Evolutionary conservation across 1,140 invertebrate genomes (phyloP).

Genomic region (Drosophila repletoides): DNA sequence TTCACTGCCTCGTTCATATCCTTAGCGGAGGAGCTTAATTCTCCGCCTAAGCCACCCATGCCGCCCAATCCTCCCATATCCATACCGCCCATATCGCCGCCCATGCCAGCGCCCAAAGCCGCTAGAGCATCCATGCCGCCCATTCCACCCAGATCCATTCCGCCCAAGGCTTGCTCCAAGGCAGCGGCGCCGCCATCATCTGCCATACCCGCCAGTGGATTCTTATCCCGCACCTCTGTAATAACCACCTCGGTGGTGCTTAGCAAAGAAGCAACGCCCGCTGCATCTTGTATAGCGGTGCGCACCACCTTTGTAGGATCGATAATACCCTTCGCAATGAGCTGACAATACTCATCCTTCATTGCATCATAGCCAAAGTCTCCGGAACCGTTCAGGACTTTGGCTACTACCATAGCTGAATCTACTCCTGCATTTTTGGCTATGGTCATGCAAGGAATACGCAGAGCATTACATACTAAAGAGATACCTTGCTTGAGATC

Average conservation of each 20-base stretch:
- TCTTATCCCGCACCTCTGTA: conserved; percentile 96
- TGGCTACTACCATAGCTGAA: conserved; percentile 95
- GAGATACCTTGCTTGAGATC: conserved; percentile 94
- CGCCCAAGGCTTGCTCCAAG: conserved; percentile 12
- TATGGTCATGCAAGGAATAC: conserved; percentile 97
- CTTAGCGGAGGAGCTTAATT: not conserved
- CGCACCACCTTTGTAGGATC: conserved; percentile 99
- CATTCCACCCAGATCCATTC: conserved; percentile 55
- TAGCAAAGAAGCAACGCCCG: conserved; percentile 97
- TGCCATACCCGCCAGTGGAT: conserved; percentile 83
- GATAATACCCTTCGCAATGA: conserved; percentile 98
- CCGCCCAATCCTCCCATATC: conserved; percentile 44
- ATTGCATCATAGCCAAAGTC: conserved; percentile 97
- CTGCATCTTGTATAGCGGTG: conserved; percentile 97
- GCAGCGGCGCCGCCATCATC: conserved; percentile 81
- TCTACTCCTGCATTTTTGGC: conserved; percentile 98
- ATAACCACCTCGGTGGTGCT: conserved; percentile 98
- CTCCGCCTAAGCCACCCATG: conserved; percentile 31
- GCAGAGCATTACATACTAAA: conserved; percentile 94
- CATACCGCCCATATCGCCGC: conserved; percentile 34
- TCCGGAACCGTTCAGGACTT: conserved; percentile 88
- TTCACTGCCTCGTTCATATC: conserved; percentile 62
- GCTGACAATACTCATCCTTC: conserved; percentile 95
- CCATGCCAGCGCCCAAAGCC: conserved; percentile 28
- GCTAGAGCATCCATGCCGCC: conserved; percentile 42